A percentile compares a stretch with the other conserved stretches of the same genome.
Conservation (phyloP, 37 sponge, comb jelly and placozoan species). For the Haliclona indistincta region DNA sequence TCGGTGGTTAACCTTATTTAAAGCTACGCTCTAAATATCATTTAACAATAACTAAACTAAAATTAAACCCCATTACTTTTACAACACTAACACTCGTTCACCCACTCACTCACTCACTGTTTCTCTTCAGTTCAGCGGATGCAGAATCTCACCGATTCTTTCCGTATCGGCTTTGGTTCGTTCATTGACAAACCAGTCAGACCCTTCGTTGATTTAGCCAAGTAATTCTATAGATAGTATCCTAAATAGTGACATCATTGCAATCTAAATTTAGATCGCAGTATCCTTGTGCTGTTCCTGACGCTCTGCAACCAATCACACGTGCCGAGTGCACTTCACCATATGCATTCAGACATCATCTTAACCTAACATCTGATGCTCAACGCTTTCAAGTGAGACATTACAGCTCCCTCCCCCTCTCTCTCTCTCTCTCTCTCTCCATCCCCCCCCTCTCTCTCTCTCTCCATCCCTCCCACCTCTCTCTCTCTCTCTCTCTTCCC, state of each 20-base stretch:
- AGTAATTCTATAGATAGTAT: neutral
- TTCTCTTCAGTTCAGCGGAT: conserved; percentile 40
- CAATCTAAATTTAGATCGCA: conserved; percentile 12
- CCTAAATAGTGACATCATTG: neutral
- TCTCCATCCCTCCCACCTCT: too few species aligned
- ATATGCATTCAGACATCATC: conserved; percentile 68
- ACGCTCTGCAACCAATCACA: neutral
- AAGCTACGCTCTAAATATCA: too few species aligned
- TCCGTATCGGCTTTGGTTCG: conserved; percentile 79
- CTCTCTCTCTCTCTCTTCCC: neutral
- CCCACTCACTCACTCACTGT: neutral
- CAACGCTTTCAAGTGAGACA: conserved; percentile 1
- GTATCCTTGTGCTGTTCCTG: conserved; percentile 45
- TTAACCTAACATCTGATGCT: conserved; percentile 48
- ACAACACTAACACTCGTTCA: too few species aligned
- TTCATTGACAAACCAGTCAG: conserved; percentile 74
- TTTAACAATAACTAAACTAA: too few species aligned
- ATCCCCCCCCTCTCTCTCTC: too few species aligned
- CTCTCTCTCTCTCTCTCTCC: too few species aligned
- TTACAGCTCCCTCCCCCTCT: neutral
- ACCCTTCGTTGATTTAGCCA: conserved; percentile 31
- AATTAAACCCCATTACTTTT: too few species aligned
- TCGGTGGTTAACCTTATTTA: too few species aligned
- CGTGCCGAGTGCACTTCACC: conserved; percentile 21
- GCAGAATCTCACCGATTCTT: conserved; percentile 50